Conservation (phyloP, 2,797 vertebrate genomes). For the Catamblyrhynchus diadema region DNA sequence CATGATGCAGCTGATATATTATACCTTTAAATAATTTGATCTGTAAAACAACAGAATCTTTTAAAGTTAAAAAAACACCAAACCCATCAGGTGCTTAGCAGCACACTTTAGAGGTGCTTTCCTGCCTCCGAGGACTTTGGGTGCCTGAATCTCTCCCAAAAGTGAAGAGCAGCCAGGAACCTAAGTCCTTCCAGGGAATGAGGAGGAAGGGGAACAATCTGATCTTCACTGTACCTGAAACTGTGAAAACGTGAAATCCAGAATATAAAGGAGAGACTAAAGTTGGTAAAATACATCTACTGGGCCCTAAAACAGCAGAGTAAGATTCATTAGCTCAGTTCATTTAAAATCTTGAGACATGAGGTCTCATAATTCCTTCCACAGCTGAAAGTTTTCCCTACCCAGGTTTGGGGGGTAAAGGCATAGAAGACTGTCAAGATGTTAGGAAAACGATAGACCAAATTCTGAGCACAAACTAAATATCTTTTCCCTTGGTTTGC, state of each 20-base stretch:
- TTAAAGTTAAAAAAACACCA: background rate
- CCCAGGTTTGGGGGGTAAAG: background rate
- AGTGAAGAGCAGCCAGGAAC: background rate
- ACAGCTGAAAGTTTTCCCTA: background rate
- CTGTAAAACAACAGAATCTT: background rate
- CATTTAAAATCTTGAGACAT: background rate
- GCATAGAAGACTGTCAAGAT: background rate
- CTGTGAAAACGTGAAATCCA: background rate
- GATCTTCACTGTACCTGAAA: background rate
- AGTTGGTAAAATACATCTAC: background rate
- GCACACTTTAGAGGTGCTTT: background rate
- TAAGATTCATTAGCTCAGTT: background rate
- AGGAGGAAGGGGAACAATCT: background rate
- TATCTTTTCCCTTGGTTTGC: background rate
- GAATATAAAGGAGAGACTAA: background rate
- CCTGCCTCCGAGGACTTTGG: background rate
- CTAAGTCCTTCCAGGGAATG: background rate
- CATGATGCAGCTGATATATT: background rate
- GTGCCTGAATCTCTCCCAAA: accelerated
- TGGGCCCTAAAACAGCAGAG: background rate
- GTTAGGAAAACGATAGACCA: background rate
- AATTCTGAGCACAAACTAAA: background rate
- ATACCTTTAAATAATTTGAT: background rate
- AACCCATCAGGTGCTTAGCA: background rate
- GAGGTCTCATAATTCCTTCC: background rate